Evolutionary conservation across 2,113 vertebrate genomes (phyloP), one percentile per base, ranked within the genome.

Genomic region (Nothobranchius furzeri): DNA sequence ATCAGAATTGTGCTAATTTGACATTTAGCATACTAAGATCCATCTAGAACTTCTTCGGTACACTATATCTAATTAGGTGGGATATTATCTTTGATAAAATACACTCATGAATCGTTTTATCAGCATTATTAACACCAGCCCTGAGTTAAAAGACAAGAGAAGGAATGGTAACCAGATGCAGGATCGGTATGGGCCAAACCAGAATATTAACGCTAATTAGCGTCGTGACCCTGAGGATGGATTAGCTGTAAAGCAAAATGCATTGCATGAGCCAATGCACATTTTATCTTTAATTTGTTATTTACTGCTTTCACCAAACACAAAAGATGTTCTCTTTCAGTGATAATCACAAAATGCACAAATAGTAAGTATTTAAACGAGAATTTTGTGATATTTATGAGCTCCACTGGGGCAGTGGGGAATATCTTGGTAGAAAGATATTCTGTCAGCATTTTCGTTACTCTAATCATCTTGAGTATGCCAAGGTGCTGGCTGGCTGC

Each of bases 131-230:
- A 67, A 71, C 73, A 46, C 1, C 66, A 73, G 54, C 53, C 37
- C 43, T 73, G 48, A 72, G 58, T 56, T 53, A 50, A 73, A 68
- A 51, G 8, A 10, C 40, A 20, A n/a, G 54, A 24, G 55, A 58
- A 63, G 17, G 43, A 48, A 43, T 74, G 36, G 60, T 15, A 36
- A 71, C 40, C 25, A 58, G 5, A 65, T 60, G 66, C 37, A 40
- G 49, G 20, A 55, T 70, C 25, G 20, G 56, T 48, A 64, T 4
- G 14, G 35, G 20, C 54, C 59, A 81, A 72, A 64, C n/a, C n/a
- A 53, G 45, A 46, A 69, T 12, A 43, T 65, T 54, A 25, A 60
- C 53, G 59, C 12, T 75, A 68, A 76, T 84, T 66, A 70, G 50
- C 68, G 24, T 12, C 37, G 42, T 52, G 69, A 72, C 71, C 68